These are phyloP conservation scores for Amblyjoppa fuscipennis DNA, from an alignment of 2,888 invertebrate genomes.

Conservation along the genomic window DNA sequence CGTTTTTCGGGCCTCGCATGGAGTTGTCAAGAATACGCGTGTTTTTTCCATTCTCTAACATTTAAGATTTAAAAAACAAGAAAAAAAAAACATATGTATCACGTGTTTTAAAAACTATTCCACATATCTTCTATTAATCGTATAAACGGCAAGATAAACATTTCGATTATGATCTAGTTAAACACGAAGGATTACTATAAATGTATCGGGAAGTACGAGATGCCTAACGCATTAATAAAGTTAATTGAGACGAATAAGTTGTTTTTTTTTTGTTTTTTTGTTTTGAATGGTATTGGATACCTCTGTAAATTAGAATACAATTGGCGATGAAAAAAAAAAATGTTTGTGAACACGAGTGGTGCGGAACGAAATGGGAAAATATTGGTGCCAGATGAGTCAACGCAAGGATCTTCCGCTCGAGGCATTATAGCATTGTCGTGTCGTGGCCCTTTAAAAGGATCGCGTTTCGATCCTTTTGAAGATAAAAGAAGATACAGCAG, in stretches of 20 bases:
- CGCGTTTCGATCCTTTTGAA: too few relatives aligned
- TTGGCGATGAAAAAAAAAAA: not conserved
- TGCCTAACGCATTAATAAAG: conserved; percentile 58
- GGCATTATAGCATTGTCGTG: too few relatives aligned
- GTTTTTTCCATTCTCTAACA: conserved; percentile 14
- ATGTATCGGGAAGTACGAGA: conserved; percentile 60
- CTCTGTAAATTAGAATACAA: not conserved
- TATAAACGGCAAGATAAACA: conserved; percentile 52
- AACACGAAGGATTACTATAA: conserved; percentile 56
- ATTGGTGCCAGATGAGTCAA: too few relatives aligned
- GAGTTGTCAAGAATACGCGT: conserved; percentile 2
- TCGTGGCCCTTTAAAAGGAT: too few relatives aligned
- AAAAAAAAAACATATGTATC: conserved; percentile 33
- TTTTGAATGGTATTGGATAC: too few relatives aligned
- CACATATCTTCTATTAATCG: conserved; percentile 66
- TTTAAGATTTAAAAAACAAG: not conserved
- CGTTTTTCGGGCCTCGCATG: conserved; percentile 21
- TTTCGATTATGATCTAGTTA: conserved; percentile 50
- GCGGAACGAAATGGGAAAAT: too few relatives aligned
- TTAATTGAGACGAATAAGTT: conserved; percentile 38
- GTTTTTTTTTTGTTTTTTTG: not conserved
- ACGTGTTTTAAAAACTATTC: conserved; percentile 60
- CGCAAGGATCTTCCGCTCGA: too few relatives aligned
- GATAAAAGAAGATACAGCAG: too few relatives aligned
- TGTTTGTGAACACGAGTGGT: too few relatives aligned